Conservation (phyloP, 2,888 invertebrate genomes). For the Poecilobothrus nobilitatus region DNA sequence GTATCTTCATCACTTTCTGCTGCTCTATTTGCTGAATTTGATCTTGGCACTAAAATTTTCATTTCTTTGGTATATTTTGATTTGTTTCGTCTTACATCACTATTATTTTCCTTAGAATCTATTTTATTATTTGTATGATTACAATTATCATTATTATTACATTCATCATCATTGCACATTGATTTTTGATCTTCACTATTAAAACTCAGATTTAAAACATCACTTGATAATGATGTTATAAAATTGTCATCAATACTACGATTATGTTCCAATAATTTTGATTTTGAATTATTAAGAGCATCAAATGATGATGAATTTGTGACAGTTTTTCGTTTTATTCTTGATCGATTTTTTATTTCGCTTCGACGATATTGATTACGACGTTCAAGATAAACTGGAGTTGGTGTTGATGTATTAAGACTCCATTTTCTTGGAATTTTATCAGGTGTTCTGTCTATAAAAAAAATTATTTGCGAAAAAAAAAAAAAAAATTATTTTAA, state of each 20-base stretch:
- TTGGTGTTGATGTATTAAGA: conserved; percentile 59
- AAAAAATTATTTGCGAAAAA: neutral
- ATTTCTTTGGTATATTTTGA: conserved; percentile 34
- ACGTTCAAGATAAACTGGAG: conserved; percentile 84
- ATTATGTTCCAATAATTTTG: conserved; percentile 28
- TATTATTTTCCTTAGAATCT: neutral
- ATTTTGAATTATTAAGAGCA: conserved; percentile 33
- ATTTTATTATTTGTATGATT: conserved; percentile 17
- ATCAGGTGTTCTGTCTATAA: conserved; percentile 41
- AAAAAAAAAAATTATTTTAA: too few relatives aligned
- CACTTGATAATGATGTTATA: conserved; percentile 29
- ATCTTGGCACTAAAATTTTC: conserved; percentile 41
- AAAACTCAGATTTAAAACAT: conserved; percentile 18
- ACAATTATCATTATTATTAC: conserved; percentile 21
- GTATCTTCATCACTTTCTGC: conserved; percentile 27
- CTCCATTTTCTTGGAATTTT: conserved; percentile 45
- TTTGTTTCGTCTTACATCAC: neutral
- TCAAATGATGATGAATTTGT: conserved; percentile 38
- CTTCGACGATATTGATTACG: conserved; percentile 66
- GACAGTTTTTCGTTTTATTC: conserved; percentile 41
- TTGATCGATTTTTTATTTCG: conserved; percentile 42
- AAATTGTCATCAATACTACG: conserved; percentile 36
- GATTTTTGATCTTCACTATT: conserved; percentile 18
- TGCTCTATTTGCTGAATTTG: conserved; percentile 30
- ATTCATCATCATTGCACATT: conserved; percentile 25